Evolutionary conservation across 2,888 invertebrate genomes (phyloP).

Genomic region (Orthosia gothica): DNA sequence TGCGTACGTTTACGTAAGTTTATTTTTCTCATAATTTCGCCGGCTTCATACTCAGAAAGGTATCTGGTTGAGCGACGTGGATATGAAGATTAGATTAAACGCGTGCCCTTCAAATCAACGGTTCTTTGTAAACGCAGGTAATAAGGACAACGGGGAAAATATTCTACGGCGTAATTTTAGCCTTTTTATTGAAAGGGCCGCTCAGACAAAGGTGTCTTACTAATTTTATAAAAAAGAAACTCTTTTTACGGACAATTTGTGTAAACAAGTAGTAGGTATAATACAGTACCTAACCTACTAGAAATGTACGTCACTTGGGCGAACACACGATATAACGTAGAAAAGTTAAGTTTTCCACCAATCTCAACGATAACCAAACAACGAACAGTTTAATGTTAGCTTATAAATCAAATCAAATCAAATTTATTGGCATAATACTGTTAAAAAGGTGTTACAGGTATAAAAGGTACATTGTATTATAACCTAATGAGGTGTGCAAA

Average conservation of each 20-base stretch:
- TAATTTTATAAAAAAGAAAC: not conserved
- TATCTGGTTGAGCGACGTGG: constrained; percentile 57
- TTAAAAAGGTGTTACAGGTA: too few relatives aligned
- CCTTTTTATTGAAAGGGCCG: constrained; percentile 14
- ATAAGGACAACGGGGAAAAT: constrained; percentile 45
- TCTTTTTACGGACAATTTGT: not conserved
- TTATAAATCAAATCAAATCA: too few relatives aligned
- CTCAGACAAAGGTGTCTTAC: not conserved
- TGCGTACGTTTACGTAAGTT: constrained; percentile 31
- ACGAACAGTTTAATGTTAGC: constrained; percentile 1
- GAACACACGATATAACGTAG: not conserved
- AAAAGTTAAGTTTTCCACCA: not conserved
- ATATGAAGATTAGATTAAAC: constrained; percentile 66
- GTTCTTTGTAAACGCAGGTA: constrained; percentile 53
- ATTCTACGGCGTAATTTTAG: constrained; percentile 26
- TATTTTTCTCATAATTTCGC: constrained; percentile 53
- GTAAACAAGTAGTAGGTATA: not conserved
- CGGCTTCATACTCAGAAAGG: constrained; percentile 45
- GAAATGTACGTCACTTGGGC: not conserved
- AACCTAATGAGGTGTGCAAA: too few relatives aligned
- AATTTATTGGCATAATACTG: too few relatives aligned
- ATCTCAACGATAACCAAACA: not conserved
- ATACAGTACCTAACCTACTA: not conserved
- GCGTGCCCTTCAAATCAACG: constrained; percentile 63
- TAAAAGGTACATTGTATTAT: too few relatives aligned